Conservation (phyloP, 2,797 vertebrate species). For the Myotis vivesi region DNA sequence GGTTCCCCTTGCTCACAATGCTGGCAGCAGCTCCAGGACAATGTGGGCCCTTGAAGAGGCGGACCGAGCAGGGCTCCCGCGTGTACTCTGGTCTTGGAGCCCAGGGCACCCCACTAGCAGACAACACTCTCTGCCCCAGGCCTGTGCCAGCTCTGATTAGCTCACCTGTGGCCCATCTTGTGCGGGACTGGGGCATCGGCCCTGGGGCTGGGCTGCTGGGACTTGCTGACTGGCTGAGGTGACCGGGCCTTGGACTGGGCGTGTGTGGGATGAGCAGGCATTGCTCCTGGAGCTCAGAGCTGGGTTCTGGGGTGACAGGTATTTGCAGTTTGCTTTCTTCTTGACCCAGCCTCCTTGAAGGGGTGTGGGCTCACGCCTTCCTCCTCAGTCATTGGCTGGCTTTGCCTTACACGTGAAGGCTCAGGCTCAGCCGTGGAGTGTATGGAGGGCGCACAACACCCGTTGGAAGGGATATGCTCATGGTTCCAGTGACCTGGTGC, state of each 20-base stretch:
- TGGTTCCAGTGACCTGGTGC: not conserved
- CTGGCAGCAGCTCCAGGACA: not conserved
- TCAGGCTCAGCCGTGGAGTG: not conserved
- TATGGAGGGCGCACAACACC: accelerated
- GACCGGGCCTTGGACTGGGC: not conserved
- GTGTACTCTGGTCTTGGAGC: not conserved
- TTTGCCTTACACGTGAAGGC: not conserved
- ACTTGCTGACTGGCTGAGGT: not conserved
- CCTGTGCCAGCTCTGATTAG: not conserved
- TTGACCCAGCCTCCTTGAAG: not conserved
- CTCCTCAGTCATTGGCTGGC: not conserved
- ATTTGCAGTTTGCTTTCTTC: not conserved
- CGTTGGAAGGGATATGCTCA: not conserved
- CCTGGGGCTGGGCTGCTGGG: not conserved
- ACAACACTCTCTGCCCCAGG: not conserved
- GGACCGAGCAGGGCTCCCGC: not conserved
- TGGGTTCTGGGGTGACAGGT: not conserved
- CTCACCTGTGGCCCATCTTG: not conserved
- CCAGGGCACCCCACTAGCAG: not conserved
- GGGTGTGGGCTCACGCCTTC: not conserved
- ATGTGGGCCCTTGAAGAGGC: not conserved
- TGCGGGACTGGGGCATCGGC: not conserved
- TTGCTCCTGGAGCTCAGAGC: not conserved
- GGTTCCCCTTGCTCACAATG: not conserved
- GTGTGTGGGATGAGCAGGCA: accelerated